These are phyloP conservation scores for Dromococcyx pavoninus DNA, from an alignment of 2,797 vertebrate species.

Conservation along the genomic window DNA sequence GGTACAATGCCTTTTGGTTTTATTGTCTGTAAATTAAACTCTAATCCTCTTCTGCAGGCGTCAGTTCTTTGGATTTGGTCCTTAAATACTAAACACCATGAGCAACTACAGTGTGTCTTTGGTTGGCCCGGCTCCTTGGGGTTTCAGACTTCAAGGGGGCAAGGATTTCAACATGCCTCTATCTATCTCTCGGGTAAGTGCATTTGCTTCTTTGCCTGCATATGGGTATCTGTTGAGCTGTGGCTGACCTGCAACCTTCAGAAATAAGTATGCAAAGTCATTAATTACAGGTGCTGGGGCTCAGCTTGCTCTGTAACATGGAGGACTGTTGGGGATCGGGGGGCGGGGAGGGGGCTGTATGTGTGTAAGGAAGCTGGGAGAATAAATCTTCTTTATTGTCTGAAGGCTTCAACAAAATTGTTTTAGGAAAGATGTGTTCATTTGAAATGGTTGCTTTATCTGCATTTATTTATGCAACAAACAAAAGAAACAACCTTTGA, in stretches of 20 bases:
- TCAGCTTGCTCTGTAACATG: background rate
- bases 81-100: conserved; percentile 80
- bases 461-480: background rate
- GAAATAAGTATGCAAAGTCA: background rate
- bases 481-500: background rate
- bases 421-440: background rate
- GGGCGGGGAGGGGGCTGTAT: too few relatives aligned
- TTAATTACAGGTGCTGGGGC: background rate
- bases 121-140: conserved; percentile 94
- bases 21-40: conserved; percentile 4
- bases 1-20: background rate
- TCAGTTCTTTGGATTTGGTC: conserved; percentile 45
- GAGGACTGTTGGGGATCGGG: background rate
- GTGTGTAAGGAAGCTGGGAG: background rate
- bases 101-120: conserved; percentile 91
- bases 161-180: conserved; percentile 98
- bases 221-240: background rate
- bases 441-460: background rate
- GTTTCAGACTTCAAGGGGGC: conserved; percentile 97
- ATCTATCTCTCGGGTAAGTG: conserved; percentile 93
- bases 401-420: background rate
- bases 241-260: background rate
- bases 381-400: background rate
- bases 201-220: conserved; percentile 4
- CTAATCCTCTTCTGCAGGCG: conserved; percentile 65